These are phyloP conservation scores for Oncorhynchus mykiss DNA, from an alignment of 2,113 vertebrate species.

Conservation along the genomic window DNA sequence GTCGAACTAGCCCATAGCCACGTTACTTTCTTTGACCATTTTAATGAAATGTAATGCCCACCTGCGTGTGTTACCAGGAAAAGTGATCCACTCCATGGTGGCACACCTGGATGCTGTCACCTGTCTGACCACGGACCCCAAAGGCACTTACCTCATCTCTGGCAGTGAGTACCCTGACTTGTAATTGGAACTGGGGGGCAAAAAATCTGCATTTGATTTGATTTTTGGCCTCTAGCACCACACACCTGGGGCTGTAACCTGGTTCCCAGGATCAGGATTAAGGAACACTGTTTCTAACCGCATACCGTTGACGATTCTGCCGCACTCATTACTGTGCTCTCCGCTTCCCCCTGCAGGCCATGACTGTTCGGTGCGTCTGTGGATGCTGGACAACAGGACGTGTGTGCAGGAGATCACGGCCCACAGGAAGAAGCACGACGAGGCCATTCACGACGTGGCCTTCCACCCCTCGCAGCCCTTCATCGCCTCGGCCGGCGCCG, in stretches of 20 bases:
- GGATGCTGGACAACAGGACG: slow-evolving; percentile 89
- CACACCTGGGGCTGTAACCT: no score
- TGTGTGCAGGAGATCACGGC: slow-evolving; percentile 93
- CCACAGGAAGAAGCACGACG: slow-evolving; percentile 91
- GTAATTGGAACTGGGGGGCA: no score
- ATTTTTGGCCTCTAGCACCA: no score
- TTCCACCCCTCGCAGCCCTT: slow-evolving; percentile 89
- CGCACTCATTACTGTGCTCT: neutral
- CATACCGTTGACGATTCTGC: neutral
- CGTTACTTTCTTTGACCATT: neutral
- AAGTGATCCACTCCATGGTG: slow-evolving; percentile 88
- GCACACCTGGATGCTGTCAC: slow-evolving; percentile 90
- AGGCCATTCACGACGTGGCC: slow-evolving; percentile 90
- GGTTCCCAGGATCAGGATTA: no score
- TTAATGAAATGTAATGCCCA: no score
- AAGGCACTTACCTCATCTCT: slow-evolving; percentile 89
- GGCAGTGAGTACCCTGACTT: slow-evolving; percentile 80
- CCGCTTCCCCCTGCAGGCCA: slow-evolving; percentile 74
- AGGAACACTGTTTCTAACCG: no score
- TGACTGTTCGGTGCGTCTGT: slow-evolving; percentile 90
- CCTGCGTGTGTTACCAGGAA: slow-evolving; percentile 65
- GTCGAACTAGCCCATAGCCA: no score
- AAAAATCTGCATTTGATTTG: no score
- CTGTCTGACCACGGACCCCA: slow-evolving; percentile 88
- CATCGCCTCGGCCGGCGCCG: slow-evolving; percentile 86